Conservation (phyloP, 2,888 invertebrate species). For the Abrostola triplasia region DNA sequence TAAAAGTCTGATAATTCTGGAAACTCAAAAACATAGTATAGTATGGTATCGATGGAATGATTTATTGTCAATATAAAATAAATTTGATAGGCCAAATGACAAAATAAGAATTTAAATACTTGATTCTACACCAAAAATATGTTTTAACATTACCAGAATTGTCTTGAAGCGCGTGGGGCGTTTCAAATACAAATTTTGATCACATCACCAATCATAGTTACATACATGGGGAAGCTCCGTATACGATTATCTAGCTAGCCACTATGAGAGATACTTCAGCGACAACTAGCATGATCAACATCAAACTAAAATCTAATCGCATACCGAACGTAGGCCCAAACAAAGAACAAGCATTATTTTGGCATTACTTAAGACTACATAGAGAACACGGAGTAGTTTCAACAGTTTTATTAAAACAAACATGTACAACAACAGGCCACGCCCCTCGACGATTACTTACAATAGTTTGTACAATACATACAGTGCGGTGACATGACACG, state of each 20-base stretch:
- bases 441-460: constrained; percentile 32
- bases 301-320: constrained; percentile 20
- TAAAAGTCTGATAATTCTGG: no score
- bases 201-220: constrained; percentile 30
- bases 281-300: constrained; percentile 10
- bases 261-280: neutral
- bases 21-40: no score
- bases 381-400: constrained; percentile 43
- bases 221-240: constrained; percentile 40
- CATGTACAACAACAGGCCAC: constrained; percentile 29
- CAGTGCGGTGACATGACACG: constrained; percentile 14
- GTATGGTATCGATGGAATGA: no score
- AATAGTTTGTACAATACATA: constrained; percentile 48
- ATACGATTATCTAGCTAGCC: constrained; percentile 23
- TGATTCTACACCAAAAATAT: no score
- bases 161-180: constrained; percentile 24
- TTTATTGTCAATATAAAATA: no score
- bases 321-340: constrained; percentile 45
- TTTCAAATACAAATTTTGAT: constrained; percentile 43
- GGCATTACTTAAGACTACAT: constrained; percentile 51
- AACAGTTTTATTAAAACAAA: constrained; percentile 54
- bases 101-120: no score
- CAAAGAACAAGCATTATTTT: constrained; percentile 53
- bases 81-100: no score
- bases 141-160: no score